Evolutionary conservation across 2,113 vertebrate species (phyloP).

Genomic region (Anhinga rufa): DNA sequence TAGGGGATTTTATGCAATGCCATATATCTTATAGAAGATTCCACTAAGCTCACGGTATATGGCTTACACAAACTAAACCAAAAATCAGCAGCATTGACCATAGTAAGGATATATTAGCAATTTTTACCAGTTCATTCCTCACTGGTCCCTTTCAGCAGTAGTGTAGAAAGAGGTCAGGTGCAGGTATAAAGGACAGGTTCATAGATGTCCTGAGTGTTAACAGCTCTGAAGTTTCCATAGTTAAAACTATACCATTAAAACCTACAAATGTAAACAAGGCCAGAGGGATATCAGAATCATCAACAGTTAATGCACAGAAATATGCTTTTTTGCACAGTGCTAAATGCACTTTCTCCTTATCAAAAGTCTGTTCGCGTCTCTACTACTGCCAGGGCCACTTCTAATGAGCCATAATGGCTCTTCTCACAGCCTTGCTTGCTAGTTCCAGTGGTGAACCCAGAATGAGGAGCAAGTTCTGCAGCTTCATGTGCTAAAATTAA

Average conservation of each 20-base stretch:
- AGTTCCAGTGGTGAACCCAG: background rate
- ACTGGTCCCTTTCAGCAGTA: background rate
- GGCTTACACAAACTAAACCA: background rate
- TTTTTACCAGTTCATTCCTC: background rate
- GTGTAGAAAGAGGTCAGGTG: background rate
- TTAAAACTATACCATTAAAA: background rate
- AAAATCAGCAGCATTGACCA: background rate
- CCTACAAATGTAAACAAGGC: background rate
- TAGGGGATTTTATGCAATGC: background rate
- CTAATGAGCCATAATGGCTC: background rate
- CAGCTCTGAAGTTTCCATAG: background rate
- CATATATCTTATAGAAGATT: background rate
- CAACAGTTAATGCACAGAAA: background rate
- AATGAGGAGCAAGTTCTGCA: background rate
- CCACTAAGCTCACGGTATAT: background rate
- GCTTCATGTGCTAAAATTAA: background rate
- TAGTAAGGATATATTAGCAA: background rate
- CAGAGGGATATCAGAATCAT: background rate
- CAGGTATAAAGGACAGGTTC: background rate
- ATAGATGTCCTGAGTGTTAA: background rate
- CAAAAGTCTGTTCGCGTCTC: background rate
- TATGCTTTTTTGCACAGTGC: background rate
- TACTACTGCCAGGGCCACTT: background rate
- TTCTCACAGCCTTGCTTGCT: background rate
- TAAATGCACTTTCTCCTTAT: background rate